Evolutionary conservation across 2,113 vertebrate genomes (phyloP), one percentile per base, ranked within the genome.

Genomic region (Sarotherodon lohbergeri): DNA sequence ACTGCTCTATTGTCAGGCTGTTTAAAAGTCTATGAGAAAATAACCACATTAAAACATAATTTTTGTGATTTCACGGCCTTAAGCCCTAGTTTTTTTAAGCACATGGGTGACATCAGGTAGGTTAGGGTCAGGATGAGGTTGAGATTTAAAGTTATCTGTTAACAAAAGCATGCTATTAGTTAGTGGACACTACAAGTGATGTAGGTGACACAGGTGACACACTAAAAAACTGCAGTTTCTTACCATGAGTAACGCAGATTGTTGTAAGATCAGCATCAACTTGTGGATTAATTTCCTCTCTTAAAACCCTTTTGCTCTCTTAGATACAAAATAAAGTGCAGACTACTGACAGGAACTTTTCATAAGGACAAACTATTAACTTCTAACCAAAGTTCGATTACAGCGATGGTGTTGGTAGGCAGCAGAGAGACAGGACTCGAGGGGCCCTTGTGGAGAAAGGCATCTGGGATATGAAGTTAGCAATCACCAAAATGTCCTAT

Each of bases 401-500:
- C 34, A 22, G 71, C 27, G 39, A 34, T 32, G 39, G 43, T 88
- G 81, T 89, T 87, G 80, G 81, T 86, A 88, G 56, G 84, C 63
- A 90, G 87, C 63, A 78, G 16, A 78, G 27, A 52, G 6, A 78
- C 27, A 78, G 27, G 6, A 50, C 46, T 78, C 13, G 5, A 50
- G 22, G 9, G 52, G 24, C 63, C 85, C 71, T 16, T n/a, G 10
- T 63, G 32, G 24, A 80, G 63, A 81, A 79, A 78, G 1, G 91
- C 83, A 89, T 87, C n/a, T 59, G 84, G 86, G 89, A 93, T 76
- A 82, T 88, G 83, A 52, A 86, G 93, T 91, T 89, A 88, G 3
- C n/a, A 89, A 17, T 80, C 36, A 46, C n/a, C 13, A 19, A 52
- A 63, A 34, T 55, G 32, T 79, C 71, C 85, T 68, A 41, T 24